Percentiles rank a stretch among this genome's conserved stretches.
These are phyloP conservation scores for Geophilus truncorum DNA, from an alignment of 2,888 invertebrate species.

Conservation along the genomic window DNA sequence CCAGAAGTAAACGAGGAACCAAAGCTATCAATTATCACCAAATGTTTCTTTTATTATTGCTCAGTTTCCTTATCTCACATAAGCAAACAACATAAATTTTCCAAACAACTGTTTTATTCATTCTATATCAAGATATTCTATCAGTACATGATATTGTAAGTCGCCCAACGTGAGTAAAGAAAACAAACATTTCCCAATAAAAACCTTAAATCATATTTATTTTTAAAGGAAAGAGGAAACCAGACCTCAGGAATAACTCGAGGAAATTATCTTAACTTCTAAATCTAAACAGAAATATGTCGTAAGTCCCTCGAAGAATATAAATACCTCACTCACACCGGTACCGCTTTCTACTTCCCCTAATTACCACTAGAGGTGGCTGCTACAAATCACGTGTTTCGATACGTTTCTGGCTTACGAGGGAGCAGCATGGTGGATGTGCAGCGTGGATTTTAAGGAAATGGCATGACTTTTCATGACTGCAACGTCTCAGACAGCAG, in stretches of 20 bases:
- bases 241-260: too few species aligned
- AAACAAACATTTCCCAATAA: background rate
- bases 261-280: too few species aligned
- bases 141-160: background rate
- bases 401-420: background rate
- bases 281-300: too few species aligned
- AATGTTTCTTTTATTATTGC: background rate
- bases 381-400: background rate
- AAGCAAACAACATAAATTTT: background rate
- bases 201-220: too few species aligned
- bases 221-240: too few species aligned
- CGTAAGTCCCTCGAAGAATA: too few species aligned
- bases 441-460: background rate
- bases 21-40: too few species aligned
- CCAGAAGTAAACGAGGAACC: background rate
- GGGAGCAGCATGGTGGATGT: conserved; percentile 29
- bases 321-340: too few species aligned
- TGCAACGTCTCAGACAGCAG: background rate
- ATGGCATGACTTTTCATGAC: background rate
- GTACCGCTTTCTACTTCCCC: background rate
- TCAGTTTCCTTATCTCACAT: background rate
- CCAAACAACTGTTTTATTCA: background rate
- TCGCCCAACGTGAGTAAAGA: background rate
- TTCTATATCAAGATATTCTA: background rate
- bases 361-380: background rate